Conservation (phyloP, 2,888 invertebrate genomes). For the Agapostemon virescens region DNA sequence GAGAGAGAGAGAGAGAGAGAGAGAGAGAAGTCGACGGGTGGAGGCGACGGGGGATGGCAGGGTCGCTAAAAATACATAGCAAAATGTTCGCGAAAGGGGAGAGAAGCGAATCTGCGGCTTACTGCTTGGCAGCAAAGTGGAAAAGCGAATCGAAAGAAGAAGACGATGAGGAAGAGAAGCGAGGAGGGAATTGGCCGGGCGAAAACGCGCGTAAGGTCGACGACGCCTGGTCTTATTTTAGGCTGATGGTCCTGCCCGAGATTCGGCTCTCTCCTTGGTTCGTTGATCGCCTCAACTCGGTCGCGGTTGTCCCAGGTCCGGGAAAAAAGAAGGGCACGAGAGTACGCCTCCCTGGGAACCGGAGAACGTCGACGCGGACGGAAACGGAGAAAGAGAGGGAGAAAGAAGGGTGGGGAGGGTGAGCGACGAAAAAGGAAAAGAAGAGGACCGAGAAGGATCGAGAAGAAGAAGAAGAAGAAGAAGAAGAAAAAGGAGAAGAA, state of each 20-base stretch:
- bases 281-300: constrained; percentile 65
- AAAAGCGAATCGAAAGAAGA: constrained; percentile 13
- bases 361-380: constrained; percentile 13
- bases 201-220: constrained; percentile 42
- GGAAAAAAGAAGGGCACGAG: constrained; percentile 63
- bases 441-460: neutral
- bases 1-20: neutral
- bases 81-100: constrained; percentile 21
- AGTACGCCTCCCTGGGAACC: constrained; percentile 29
- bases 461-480: constrained; percentile 28
- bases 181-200: constrained; percentile 13
- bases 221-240: constrained; percentile 55
- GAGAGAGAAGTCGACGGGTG: neutral
- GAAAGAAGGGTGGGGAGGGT: constrained; percentile 16
- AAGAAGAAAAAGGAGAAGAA: constrained; percentile 21
- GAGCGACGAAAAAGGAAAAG: constrained; percentile 30
- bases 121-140: neutral
- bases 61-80: constrained; percentile 17
- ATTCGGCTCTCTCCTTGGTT: constrained; percentile 46
- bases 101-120: neutral
- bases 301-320: constrained; percentile 78
- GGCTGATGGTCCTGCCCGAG: constrained; percentile 40
- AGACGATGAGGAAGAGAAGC: constrained; percentile 7
- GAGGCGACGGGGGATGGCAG: neutral
- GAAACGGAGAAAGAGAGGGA: constrained; percentile 18